phyloP scores from a whole-genome alignment of 2,113 vertebrate species.

The Pangasianodon gigas region DNA sequence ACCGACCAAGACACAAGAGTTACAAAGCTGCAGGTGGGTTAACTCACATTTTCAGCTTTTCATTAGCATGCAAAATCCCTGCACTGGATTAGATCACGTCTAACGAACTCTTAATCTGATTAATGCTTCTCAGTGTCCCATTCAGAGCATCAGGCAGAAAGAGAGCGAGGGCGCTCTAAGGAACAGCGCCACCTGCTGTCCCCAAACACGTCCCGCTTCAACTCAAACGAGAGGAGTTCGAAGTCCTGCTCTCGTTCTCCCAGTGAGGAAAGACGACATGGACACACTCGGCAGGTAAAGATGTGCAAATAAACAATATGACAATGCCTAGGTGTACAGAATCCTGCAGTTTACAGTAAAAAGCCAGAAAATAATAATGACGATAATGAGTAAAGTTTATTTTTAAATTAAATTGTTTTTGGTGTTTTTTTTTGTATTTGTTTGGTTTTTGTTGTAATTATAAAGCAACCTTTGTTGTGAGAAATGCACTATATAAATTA shows the following conservation, averaged over 20 bases:
- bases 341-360: background rate
- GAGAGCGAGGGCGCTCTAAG: conserved; percentile 89
- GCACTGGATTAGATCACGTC: background rate
- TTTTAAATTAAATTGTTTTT: too few relatives aligned
- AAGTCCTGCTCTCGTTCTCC: conserved; percentile 84
- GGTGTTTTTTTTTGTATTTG: too few relatives aligned
- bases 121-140: conserved; percentile 78
- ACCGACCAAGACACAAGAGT: conserved; percentile 90
- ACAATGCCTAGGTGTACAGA: background rate
- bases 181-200: conserved; percentile 93
- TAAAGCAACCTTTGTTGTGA: too few relatives aligned
- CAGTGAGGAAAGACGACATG: conserved; percentile 80
- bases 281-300: conserved; percentile 80
- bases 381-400: background rate
- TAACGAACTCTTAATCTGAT: background rate
- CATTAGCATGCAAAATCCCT: background rate
- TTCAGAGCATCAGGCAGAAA: conserved; percentile 83
- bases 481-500: background rate
- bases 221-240: conserved; percentile 87
- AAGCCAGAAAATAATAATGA: background rate
- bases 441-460: too few relatives aligned
- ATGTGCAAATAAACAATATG: background rate
- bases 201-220: conserved; percentile 87
- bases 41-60: background rate
- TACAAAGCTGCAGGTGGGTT: conserved; percentile 88